These are phyloP conservation scores for Anisognathus igniventris DNA, from an alignment of 2,797 vertebrate genomes.

Conservation along the genomic window DNA sequence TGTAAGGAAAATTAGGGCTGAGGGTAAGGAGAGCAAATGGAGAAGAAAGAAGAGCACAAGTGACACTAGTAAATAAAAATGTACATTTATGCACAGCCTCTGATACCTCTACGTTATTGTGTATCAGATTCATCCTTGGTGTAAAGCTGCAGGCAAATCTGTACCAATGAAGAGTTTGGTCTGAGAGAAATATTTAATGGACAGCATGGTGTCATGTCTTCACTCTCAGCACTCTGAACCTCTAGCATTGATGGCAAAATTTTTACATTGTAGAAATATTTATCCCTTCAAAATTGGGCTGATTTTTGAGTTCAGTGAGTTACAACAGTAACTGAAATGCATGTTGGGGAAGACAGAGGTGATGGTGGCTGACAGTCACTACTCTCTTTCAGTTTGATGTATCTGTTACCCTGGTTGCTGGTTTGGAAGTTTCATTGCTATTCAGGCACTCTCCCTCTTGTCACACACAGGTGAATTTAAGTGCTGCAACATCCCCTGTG, in stretches of 20 bases:
- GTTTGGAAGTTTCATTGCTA: neutral
- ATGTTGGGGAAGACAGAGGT: neutral
- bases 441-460: neutral
- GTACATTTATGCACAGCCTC: neutral
- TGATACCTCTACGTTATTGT: neutral
- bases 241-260: neutral
- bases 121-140: neutral
- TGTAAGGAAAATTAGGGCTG: neutral
- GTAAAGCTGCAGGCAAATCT: neutral
- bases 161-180: neutral
- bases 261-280: neutral
- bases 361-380: neutral
- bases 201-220: neutral
- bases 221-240: neutral
- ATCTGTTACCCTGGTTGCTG: neutral
- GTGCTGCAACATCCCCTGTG: fast-evolving
- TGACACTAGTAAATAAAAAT: neutral
- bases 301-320: neutral
- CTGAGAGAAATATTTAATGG: neutral
- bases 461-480: neutral
- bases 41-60: neutral
- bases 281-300: neutral
- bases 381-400: neutral
- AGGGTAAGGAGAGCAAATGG: neutral
- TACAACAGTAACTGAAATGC: neutral